Evolutionary conservation across 2,113 vertebrate genomes (phyloP).

Genomic region (Colinus virginianus): DNA sequence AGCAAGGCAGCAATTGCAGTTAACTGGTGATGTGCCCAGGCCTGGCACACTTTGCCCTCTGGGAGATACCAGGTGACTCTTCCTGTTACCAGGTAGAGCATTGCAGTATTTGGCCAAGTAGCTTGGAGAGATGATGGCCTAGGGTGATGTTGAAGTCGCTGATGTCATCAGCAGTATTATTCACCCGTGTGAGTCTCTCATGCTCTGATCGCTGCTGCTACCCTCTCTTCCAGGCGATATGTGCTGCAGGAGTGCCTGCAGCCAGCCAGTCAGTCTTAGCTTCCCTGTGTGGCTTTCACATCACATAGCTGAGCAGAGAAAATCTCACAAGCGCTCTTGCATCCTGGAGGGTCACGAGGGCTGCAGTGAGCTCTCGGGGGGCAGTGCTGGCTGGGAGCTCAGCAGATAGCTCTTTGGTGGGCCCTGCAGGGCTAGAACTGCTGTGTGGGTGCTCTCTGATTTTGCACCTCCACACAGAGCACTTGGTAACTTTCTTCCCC

Average conservation of each 20-base stretch:
- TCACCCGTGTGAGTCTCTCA: neutral
- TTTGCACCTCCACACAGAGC: neutral
- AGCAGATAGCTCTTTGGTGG: neutral
- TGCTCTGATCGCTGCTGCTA: neutral
- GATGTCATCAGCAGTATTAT: neutral
- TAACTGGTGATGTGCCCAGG: neutral
- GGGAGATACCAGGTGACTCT: neutral
- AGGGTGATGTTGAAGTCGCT: neutral
- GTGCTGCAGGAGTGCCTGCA: neutral
- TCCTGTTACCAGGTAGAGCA: rapidly evolving
- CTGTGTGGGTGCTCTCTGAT: neutral
- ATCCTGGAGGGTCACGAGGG: neutral
- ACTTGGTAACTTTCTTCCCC: neutral
- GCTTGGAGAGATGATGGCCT: neutral
- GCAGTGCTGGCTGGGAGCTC: neutral
- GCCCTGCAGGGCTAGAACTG: neutral
- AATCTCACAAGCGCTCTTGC: neutral
- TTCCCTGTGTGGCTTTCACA: rapidly evolving
- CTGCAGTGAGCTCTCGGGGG: neutral
- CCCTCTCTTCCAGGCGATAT: neutral
- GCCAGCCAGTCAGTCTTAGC: neutral
- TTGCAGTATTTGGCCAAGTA: neutral
- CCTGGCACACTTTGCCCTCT: neutral
- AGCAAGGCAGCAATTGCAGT: neutral
- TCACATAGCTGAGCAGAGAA: rapidly evolving